phyloP scores from a whole-genome alignment of 2,797 vertebrate species.

The Etheostoma nigrum region DNA sequence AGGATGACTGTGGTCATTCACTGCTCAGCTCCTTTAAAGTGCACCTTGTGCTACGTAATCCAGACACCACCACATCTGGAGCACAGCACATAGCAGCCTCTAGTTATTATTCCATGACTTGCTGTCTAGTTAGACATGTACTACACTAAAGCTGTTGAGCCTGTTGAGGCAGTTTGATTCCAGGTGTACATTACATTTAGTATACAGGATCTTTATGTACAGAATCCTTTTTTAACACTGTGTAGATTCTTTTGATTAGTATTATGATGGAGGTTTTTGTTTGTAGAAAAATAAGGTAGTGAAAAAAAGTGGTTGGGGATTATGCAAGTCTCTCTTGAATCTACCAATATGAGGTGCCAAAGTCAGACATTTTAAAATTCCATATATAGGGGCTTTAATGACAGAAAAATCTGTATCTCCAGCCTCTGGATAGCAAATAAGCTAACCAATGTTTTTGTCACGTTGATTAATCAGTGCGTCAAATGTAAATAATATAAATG shows the following conservation, averaged over 20 bases:
- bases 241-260: background rate
- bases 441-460: conserved; percentile 44
- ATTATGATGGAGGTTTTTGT: background rate
- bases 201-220: background rate
- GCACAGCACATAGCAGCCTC: conserved; percentile 55
- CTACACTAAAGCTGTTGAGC: conserved; percentile 33
- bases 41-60: conserved; percentile 85
- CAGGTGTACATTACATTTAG: conserved; percentile 1
- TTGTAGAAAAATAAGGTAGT: conserved; percentile 1
- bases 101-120: conserved; percentile 29
- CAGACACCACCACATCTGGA: conserved; percentile 76
- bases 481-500: conserved; percentile 54
- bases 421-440: conserved; percentile 54
- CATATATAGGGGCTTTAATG: background rate
- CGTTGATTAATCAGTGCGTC: conserved; percentile 35
- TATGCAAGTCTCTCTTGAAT: background rate
- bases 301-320: background rate
- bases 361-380: conserved; percentile 5
- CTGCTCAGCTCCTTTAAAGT: conserved; percentile 80
- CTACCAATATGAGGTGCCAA: background rate
- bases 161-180: background rate
- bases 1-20: conserved; percentile 84
- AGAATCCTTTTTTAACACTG: background rate
- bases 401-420: conserved; percentile 16
- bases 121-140: conserved; percentile 29